Base-by-base conservation (phyloP, 2,113 vertebrate genomes). In the Ancistrus triradiatus region DNA sequence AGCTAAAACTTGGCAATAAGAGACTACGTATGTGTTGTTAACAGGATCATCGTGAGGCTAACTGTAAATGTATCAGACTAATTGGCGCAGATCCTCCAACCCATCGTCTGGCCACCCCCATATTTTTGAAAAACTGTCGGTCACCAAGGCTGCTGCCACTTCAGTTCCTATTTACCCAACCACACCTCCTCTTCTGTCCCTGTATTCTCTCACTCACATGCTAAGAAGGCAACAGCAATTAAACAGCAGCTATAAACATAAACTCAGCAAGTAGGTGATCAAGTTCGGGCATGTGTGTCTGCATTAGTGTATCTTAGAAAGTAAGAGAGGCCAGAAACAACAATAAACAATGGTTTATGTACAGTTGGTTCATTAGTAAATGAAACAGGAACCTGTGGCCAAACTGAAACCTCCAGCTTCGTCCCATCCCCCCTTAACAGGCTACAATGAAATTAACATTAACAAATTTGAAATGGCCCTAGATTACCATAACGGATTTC, bases 131-230 rank as follows among this genome's bases (percentile, higher is more conserved):
- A 62, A 44, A 51, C 64, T 72, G 70, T 63, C 17, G 63, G 63
- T 77, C 61, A 71, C 66, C 51, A 9, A 50, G 59, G 52, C 71
- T 66, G 57, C n/a, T 52, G 50, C 66, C 75, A 73, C 70, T 46
- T 18, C 63, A 79, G 76, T 48, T 74, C 74, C 72, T 73, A 65
- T 75, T 80, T 74, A 57, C 2, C 1, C 56, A 18, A 38, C 62
- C 2, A 2, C 56, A 18, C 33, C 70, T 66, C 75, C n/a, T n/a
- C n/a, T n/a, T 78, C 83, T 78, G 76, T 85, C 77, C 81, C 47
- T 60, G 7, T 55, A 17, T 46, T 17, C 17, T 67, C 68, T 71
- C 43, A 17, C 37, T 59, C 56, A 44, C 37, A 38, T 56, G 63
- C 8, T 44, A 42, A 65, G 27, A 74, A 68, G 58, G 35, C 43